A percentile compares a stretch with the other conserved stretches of the same genome.
phyloP scores from a whole-genome alignment of 2,113 vertebrate species.

The Aspiorhynchus laticeps region DNA sequence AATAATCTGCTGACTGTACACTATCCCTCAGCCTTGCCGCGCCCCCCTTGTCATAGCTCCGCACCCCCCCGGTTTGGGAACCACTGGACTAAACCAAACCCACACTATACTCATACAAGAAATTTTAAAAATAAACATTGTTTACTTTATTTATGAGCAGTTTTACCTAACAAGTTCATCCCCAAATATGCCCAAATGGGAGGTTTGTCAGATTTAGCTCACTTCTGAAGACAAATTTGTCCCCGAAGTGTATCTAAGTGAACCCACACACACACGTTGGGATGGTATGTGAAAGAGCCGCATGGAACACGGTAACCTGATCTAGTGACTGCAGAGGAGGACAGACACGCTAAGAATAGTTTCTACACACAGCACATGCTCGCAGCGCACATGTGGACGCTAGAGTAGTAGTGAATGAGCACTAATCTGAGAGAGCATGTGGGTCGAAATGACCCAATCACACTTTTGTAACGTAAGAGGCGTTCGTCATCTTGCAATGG shows the following conservation, averaged over 20 bases:
- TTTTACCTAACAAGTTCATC: neutral
- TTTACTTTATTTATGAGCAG: neutral
- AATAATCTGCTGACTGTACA: too few species aligned
- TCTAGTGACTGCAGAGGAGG: conserved; percentile 71
- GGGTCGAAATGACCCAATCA: neutral
- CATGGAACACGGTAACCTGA: conserved; percentile 67
- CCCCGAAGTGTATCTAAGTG: neutral
- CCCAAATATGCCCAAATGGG: neutral
- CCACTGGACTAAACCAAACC: neutral
- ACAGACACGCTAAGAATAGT: conserved; percentile 72
- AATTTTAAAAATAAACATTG: neutral
- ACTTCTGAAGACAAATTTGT: neutral
- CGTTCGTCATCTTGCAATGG: neutral
- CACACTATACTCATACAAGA: neutral
- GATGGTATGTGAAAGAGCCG: neutral
- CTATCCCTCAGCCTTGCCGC: too few species aligned
- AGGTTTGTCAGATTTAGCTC: neutral
- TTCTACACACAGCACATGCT: conserved; percentile 55
- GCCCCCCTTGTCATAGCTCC: too few species aligned
- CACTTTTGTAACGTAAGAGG: neutral
- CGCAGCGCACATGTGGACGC: neutral
- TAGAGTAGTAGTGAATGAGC: neutral
- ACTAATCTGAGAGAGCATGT: neutral
- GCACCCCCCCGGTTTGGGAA: too few species aligned
- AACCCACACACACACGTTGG: conserved; percentile 49